Conservation (phyloP, 2,797 vertebrate genomes). For the Mormyrus proboscirostris region DNA sequence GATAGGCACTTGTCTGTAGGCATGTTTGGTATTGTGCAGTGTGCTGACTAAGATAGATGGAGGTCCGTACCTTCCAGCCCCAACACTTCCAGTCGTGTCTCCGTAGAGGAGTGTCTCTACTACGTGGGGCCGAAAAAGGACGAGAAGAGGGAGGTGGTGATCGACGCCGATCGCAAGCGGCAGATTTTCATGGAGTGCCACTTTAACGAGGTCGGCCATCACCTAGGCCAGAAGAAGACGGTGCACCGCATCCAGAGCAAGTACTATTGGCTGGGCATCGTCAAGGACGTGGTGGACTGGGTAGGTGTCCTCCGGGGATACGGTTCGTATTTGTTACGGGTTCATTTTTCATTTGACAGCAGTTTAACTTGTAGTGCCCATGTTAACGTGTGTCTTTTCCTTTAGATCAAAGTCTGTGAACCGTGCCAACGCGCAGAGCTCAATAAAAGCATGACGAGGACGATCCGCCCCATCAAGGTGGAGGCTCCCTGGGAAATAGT, state of each 20-base stretch:
- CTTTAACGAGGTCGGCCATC: slow-evolving; percentile 76
- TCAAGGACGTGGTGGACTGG: slow-evolving; percentile 89
- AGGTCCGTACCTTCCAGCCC: background rate
- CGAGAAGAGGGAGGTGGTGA: slow-evolving; percentile 83
- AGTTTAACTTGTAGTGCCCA: background rate
- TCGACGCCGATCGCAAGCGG: slow-evolving; percentile 70
- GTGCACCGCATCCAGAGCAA: slow-evolving; percentile 82
- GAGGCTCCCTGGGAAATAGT: slow-evolving; percentile 80
- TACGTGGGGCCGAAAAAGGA: slow-evolving; percentile 84
- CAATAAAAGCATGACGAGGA: slow-evolving; percentile 66
- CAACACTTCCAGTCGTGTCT: background rate
- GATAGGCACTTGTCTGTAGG: background rate
- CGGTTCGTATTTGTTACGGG: background rate
- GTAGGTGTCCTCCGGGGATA: slow-evolving; percentile 45
- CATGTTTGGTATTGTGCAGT: background rate
- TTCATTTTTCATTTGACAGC: background rate
- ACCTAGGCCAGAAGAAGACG: slow-evolving; percentile 86
- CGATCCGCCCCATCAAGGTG: slow-evolving; percentile 67
- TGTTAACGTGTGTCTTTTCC: background rate
- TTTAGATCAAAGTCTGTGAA: slow-evolving; percentile 83
- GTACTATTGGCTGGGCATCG: slow-evolving; percentile 88
- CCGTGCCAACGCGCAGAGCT: slow-evolving; percentile 78
- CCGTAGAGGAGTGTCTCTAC: slow-evolving; percentile 70
- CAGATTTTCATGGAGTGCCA: slow-evolving; percentile 83
- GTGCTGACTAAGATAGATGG: background rate